Conservation (phyloP, 2,113 vertebrate species). For the Corythaeola cristata region DNA sequence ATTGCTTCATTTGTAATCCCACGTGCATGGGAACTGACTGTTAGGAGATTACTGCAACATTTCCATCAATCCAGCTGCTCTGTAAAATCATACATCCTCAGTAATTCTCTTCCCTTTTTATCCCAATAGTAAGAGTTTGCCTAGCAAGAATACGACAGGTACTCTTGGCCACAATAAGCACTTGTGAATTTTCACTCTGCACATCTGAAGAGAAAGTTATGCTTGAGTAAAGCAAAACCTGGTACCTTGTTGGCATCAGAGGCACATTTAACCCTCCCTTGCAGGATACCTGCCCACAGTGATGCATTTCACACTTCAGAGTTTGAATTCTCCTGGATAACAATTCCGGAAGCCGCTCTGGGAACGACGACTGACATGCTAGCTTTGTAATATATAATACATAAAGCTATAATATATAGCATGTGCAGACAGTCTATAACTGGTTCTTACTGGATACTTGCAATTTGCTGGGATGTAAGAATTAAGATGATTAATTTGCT, state of each 20-base stretch:
- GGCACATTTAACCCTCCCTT: not conserved
- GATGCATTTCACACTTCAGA: not conserved
- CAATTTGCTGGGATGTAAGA: not conserved
- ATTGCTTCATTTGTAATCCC: not conserved
- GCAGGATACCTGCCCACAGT: not conserved
- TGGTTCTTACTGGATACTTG: not conserved
- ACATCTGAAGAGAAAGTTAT: not conserved
- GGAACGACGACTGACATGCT: accelerated
- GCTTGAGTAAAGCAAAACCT: not conserved
- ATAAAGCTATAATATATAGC: not conserved
- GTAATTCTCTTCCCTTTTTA: not conserved
- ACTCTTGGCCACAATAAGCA: not conserved
- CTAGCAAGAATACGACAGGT: not conserved
- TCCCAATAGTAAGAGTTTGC: not conserved
- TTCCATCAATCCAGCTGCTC: not conserved
- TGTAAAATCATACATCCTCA: not conserved
- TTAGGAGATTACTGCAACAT: not conserved
- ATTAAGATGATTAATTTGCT: not conserved
- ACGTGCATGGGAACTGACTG: not conserved
- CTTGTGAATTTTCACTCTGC: not conserved
- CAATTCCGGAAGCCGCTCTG: not conserved
- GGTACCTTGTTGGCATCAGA: not conserved
- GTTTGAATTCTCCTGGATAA: not conserved
- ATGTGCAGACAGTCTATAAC: not conserved
- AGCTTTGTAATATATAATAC: not conserved